These are phyloP conservation scores for Onychomys leucogaster DNA, from an alignment of 2,797 vertebrate species.

Conservation along the genomic window DNA sequence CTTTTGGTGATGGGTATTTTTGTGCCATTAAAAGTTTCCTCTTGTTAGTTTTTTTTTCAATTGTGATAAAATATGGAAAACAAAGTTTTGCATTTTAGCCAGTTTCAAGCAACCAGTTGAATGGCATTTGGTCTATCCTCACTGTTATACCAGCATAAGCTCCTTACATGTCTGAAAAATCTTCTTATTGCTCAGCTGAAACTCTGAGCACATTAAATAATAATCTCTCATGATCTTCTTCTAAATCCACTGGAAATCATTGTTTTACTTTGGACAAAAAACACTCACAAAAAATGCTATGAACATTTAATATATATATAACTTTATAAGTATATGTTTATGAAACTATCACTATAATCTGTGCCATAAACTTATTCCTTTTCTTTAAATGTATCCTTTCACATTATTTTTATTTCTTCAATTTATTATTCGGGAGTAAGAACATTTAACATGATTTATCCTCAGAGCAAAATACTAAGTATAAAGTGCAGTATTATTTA, in stretches of 20 bases:
- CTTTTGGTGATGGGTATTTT: constrained; percentile 5
- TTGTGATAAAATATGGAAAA: constrained; percentile 6
- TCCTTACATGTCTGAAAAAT: background rate
- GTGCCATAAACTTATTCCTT: background rate
- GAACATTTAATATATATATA: background rate
- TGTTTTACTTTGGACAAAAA: background rate
- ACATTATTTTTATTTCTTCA: background rate
- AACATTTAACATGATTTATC: background rate
- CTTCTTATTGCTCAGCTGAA: constrained; percentile 7
- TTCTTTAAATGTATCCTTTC: background rate
- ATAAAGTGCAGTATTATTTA: background rate
- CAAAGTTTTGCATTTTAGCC: background rate
- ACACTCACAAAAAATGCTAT: background rate
- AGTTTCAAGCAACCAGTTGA: constrained; percentile 23
- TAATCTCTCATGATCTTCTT: background rate
- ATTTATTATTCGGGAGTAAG: background rate
- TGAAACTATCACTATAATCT: background rate
- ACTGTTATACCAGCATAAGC: background rate
- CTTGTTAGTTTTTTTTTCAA: constrained; percentile 15
- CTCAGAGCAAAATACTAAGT: background rate
- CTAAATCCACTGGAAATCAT: background rate
- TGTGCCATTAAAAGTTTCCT: background rate
- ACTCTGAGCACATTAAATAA: constrained; percentile 11
- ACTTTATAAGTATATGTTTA: background rate
- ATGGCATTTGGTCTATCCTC: background rate